Base-by-base conservation (phyloP, 2,113 vertebrate genomes). In the Lepidothrix coronata region DNA sequence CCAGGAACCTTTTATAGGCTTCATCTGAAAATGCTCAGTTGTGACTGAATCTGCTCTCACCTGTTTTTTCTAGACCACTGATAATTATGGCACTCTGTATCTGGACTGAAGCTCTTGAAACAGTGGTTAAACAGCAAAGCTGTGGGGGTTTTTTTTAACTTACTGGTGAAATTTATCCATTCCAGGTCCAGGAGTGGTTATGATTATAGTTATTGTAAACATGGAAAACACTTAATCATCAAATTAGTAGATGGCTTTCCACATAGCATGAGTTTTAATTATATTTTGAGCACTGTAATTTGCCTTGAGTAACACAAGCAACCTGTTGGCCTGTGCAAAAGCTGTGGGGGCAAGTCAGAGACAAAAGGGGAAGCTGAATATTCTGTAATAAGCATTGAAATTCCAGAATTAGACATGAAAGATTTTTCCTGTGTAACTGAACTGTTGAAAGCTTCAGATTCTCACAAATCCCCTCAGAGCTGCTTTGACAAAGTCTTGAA, bases 261-360 rank as follows among this genome's bases (percentile, higher is more conserved):
- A 59, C 54, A 59, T 85, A 77, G 43, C 39, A 16, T 73, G 55
- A 51, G 68, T 86, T 94, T 76, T 96, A 96, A 94, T 95, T 88
- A 70, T 23, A 75, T 86, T 72, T 77, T 72, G 52, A 93, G 72
- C 48, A 27, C 52, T 93, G 33, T 71, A 71, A 86, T 85, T 83
- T 70, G 10, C 83, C 51, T 83, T 96, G 52, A 91, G 88, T 91
- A 90, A 93, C 48, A 31, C 1, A 4, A 75, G 28, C 61, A 81
- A 43, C 68, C 62, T 11, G 51, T 23, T 95, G 62, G 41, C 33
- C 67, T 63, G 51, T 87, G 74, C 31, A 89, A 54, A 81, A 78
- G 21, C 48, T 49, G 24, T 61, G 46, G 81, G 33, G 43, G 23
- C 67, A 91, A 92, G 35, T 59, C 31, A 17, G 72, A 91, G 44